Evolutionary conservation across 2,797 vertebrate species (phyloP), one percentile per base, ranked within the genome.

Genomic region (Onychomys arenicola): DNA sequence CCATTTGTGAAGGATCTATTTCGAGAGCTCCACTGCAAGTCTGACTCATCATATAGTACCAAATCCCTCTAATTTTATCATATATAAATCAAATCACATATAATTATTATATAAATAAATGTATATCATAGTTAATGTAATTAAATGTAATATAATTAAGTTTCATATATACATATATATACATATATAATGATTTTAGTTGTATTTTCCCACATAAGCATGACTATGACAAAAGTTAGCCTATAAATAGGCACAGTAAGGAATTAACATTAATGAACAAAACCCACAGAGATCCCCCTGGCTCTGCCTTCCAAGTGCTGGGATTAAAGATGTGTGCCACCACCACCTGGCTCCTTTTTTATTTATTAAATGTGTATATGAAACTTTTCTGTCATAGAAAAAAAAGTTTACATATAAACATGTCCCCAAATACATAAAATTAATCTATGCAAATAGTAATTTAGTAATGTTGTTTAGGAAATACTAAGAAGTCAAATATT

Each of bases 381-480:
- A 43, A 37, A 46, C 8, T 40, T n/a, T 46, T 40, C 6, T 46
- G 59, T 55, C 49, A 46, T 8, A 19, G 23, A 75, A 46, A 11
- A 49, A 49, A 84, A 69, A 84, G 21, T 81, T 89, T 63, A 69
- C 85, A 96, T 82, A 13, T 6, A 84, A 92, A 86, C 0, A 65
- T 88, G 32, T 3, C 21, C 10, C 19, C 81, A 11, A 96, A 37
- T 40, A 43, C 0, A 69, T 81, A 67, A 81, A 81, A 80, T 67
- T 40, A 92, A 86, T 63, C 90, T 52, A 87, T 67, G 8, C 1
- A 93, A 80, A 95, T 57, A 25, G 16, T 16, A 89, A 46, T 89
- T 69, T 87, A 80, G 40, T 40, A 93, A 84, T 17, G 65, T 37
- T 94, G 29, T 69, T 89, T 32, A 76, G 16, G 29, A 96, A 90